Conservation (phyloP, 92 coral and sea anemone species). For the Virgularia gustaviana region DNA sequence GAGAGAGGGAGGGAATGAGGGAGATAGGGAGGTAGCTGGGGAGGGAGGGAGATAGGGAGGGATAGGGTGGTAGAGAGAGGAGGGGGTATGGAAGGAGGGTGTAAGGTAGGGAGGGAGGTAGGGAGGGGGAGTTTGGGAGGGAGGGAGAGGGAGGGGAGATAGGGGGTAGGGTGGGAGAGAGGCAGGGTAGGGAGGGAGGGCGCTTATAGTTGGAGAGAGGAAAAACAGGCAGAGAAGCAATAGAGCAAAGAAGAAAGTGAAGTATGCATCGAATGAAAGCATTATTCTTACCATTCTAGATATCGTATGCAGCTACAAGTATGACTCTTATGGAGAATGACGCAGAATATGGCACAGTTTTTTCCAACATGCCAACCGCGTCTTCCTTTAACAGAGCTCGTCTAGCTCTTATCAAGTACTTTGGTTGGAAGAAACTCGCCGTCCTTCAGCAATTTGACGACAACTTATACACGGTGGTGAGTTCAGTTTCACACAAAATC, state of each 20-base stretch:
- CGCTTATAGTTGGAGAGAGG: not conserved
- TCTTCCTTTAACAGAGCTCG: slow-evolving; percentile 77
- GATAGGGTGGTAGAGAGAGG: not conserved
- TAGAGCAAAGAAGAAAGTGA: not conserved
- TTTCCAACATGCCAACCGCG: slow-evolving; percentile 72
- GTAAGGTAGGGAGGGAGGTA: not conserved
- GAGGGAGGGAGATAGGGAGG: not conserved
- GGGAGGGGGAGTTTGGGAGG: not conserved
- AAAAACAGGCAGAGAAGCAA: not conserved
- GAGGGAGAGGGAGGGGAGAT: not conserved
- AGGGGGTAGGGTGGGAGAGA: not conserved
- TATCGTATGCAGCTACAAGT: slow-evolving; percentile 79
- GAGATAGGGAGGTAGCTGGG: not conserved
- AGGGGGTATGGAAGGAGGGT: not conserved
- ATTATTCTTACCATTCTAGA: slow-evolving; percentile 39
- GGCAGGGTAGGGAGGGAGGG: not conserved
- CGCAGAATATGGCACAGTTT: slow-evolving; percentile 50
- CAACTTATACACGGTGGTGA: slow-evolving; percentile 80
- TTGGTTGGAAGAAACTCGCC: slow-evolving; percentile 93
- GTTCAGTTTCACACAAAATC: no score
- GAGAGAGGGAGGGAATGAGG: not conserved
- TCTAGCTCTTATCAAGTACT: slow-evolving; percentile 66
- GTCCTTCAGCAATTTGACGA: slow-evolving; percentile 73
- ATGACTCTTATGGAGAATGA: slow-evolving; percentile 57
- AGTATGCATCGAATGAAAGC: not conserved